Base-by-base conservation (phyloP, 2,888 invertebrate species). In the Prionchulus punctatus region DNA sequence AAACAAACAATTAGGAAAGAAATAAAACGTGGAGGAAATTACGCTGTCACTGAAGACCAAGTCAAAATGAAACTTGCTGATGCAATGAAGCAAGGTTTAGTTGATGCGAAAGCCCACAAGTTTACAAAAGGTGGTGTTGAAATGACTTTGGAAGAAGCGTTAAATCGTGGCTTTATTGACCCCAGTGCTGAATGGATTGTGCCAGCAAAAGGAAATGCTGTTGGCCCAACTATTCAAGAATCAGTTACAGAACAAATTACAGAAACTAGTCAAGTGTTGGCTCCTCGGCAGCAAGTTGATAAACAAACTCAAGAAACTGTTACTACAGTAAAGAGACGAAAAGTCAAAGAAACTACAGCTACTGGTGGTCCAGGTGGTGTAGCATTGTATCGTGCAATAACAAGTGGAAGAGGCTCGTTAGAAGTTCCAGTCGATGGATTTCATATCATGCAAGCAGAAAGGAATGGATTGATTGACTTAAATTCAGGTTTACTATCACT, bases 1-100 rank as follows among this genome's bases (percentile, higher is more conserved):
- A 82, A 86, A 23, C 85, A 86, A 70, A 86, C 86, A 4, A 84
- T 87, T 30, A 86, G 86, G 2, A 85, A 84, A 71, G 82, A 86
- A 52, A 82, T 88, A 36, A 84, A 84, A 70, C 78, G 84, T 26
- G 80, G 81, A 3, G 81, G 81, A 51, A 62, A 62, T 53, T 73
- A 56, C 27, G 59, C 53, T 15, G 53, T 63, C 21, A 64, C 60
- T 21, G 63, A 60, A n/a, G 63, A 67, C 54, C 69, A 79, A 63
- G 73, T 76, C 49, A 77, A 77, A 64, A 78, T 86, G 52, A 83
- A 84, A 0, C 84, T 86, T 62, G 80, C 82, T 1, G 86, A 86
- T 70, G 87, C 86, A 1, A 76, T 86, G 50, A 78, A 79, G 57
- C 79, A 79, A 63, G 86, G 86, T 56, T 78, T 86, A 53, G 84